Percentiles rank a stretch among this genome's conserved stretches.
phyloP scores from a whole-genome alignment of 2,888 invertebrate species.

The Dicyrtoma fusca region DNA sequence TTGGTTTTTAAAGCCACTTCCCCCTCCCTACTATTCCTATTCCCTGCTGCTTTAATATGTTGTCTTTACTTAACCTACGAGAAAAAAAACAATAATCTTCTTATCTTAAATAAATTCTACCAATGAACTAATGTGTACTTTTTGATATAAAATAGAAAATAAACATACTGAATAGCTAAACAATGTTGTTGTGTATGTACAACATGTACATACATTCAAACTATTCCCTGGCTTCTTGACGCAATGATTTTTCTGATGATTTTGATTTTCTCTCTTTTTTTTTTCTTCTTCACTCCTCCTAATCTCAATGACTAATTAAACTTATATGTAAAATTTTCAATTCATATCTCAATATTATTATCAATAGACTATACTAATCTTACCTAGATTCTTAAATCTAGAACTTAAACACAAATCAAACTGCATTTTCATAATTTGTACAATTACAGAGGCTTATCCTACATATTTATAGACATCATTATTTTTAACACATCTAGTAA shows the following conservation, averaged over 20 bases:
- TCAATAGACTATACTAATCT: conserved; percentile 3
- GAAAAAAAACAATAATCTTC: not conserved
- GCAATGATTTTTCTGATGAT: conserved; percentile 13
- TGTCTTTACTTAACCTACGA: too few species aligned
- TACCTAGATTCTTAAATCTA: conserved; percentile 15
- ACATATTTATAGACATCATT: not conserved
- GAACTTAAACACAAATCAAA: conserved; percentile 22
- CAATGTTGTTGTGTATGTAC: conserved; percentile 3
- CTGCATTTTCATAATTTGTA: conserved; percentile 34
- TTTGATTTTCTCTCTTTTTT: not conserved
- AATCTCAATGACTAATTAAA: not conserved
- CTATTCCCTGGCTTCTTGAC: conserved; percentile 16
- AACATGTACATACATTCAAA: conserved; percentile 1
- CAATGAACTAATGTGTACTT: conserved; percentile 1
- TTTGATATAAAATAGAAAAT: conserved; percentile 26
- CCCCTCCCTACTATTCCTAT: conserved; percentile 13
- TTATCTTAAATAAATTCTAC: conserved; percentile 13
- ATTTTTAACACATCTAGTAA: conserved; percentile 12
- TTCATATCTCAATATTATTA: not conserved
- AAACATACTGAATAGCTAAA: conserved; percentile 7
- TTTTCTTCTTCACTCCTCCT: not conserved
- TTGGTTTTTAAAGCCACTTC: conserved; percentile 15
- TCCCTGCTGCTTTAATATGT: too few species aligned
- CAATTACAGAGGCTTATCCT: conserved; percentile 27
- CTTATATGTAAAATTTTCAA: not conserved